Conservation (phyloP, 1,140 invertebrate species). For the Drosophila tristis region DNA sequence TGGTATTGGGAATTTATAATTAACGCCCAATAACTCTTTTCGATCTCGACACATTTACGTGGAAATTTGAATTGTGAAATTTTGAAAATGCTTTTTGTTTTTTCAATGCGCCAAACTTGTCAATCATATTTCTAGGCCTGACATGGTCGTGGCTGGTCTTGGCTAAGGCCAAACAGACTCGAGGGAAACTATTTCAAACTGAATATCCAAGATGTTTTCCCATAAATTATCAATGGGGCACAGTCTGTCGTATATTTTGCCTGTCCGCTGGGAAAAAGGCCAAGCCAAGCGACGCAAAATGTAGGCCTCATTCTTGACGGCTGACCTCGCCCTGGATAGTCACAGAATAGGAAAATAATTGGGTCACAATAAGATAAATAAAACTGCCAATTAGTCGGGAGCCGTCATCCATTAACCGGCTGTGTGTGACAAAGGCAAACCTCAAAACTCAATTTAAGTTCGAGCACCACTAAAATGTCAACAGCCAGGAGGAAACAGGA, state of each 20-base stretch:
- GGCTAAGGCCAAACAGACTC: constrained; percentile 60
- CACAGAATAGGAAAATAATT: constrained; percentile 28
- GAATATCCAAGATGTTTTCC: constrained; percentile 55
- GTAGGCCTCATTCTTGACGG: constrained; percentile 51
- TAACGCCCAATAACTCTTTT: constrained; percentile 76
- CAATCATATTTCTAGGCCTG: constrained; percentile 61
- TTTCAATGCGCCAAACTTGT: constrained; percentile 63
- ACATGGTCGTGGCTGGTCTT: constrained; percentile 43
- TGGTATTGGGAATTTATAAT: constrained; percentile 74
- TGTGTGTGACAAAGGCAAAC: constrained; percentile 51
- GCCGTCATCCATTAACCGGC: constrained; percentile 36
- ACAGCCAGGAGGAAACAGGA: constrained; percentile 38
- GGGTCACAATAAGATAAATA: constrained; percentile 59
- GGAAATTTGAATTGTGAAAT: constrained; percentile 45
- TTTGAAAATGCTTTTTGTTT: constrained; percentile 26
- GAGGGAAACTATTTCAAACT: constrained; percentile 50
- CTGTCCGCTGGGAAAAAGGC: constrained; percentile 55
- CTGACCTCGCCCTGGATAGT: constrained; percentile 47
- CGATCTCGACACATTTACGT: constrained; percentile 50
- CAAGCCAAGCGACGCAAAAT: constrained; percentile 48
- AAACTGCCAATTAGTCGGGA: constrained; percentile 47
- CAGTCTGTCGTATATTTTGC: constrained; percentile 60
- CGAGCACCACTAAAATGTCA: constrained; percentile 48
- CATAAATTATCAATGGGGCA: constrained; percentile 63
- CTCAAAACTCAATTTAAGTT: constrained; percentile 58